phyloP scores from a whole-genome alignment of 2,113 vertebrate species.

The Hiodon tergisus region DNA sequence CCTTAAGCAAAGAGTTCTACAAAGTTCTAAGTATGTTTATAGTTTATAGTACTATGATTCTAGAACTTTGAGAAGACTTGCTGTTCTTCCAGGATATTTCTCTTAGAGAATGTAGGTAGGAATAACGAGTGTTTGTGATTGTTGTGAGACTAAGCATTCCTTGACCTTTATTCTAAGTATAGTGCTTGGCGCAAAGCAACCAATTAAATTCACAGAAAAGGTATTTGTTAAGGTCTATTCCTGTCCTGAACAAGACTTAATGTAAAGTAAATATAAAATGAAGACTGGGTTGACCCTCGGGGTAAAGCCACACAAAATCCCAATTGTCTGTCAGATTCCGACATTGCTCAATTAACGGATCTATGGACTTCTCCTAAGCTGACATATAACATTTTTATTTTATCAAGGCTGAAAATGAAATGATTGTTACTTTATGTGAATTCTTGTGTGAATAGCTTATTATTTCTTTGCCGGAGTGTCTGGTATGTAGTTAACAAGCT shows the following conservation, averaged over 20 bases:
- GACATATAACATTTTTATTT: conserved; percentile 9
- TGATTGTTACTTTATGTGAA: conserved; percentile 3
- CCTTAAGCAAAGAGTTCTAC: not conserved
- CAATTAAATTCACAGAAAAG: conserved; percentile 43
- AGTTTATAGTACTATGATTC: too few relatives aligned
- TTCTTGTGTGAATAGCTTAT: conserved; percentile 10
- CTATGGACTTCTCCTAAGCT: conserved; percentile 7
- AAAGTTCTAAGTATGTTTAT: too few relatives aligned
- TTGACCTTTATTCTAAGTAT: conserved; percentile 33
- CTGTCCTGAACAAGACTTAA: conserved; percentile 26
- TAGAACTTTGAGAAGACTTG: not conserved
- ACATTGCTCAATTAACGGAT: conserved; percentile 20
- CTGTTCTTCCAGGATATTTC: not conserved
- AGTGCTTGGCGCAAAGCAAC: conserved; percentile 28
- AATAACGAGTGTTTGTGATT: conserved; percentile 31
- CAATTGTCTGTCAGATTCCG: conserved; percentile 17
- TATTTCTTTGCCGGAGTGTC: not conserved
- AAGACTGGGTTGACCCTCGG: conserved; percentile 25
- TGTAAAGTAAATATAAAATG: conserved; percentile 38
- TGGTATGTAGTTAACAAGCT: not conserved
- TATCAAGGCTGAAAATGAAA: conserved; percentile 13
- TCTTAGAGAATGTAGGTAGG: conserved; percentile 7
- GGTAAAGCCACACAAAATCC: conserved; percentile 26
- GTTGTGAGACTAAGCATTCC: conserved; percentile 24
- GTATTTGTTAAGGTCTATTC: conserved; percentile 29